A percentile compares a stretch with the other conserved stretches of the same genome.
Evolutionary conservation across 2,113 vertebrate species (phyloP).

Genomic region (Bubo blakistoni): DNA sequence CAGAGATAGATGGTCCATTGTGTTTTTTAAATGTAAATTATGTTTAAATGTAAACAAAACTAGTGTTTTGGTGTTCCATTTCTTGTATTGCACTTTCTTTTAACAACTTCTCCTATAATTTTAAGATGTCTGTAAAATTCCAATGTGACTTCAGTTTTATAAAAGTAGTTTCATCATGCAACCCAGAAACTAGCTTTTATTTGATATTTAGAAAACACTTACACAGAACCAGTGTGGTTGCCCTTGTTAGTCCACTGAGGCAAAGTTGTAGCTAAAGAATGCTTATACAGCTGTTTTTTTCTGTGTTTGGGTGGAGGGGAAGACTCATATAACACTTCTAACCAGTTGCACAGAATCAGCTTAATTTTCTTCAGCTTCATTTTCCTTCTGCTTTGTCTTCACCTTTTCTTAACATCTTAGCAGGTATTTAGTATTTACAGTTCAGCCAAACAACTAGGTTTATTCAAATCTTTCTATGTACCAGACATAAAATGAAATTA

Average conservation of each 20-base stretch:
- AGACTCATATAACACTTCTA: neutral
- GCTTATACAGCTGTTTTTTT: neutral
- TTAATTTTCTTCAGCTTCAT: neutral
- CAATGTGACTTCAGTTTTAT: neutral
- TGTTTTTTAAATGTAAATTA: neutral
- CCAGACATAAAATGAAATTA: conserved; percentile 45
- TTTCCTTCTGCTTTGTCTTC: conserved; percentile 8
- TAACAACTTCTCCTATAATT: neutral
- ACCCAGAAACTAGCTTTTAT: neutral
- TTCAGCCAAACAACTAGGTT: conserved; percentile 23
- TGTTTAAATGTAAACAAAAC: neutral
- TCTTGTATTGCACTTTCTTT: neutral
- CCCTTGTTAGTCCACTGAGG: neutral
- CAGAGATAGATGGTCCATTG: neutral
- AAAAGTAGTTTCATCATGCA: neutral
- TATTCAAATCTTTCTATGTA: conserved; percentile 33
- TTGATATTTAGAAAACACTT: neutral
- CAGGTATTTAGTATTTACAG: conserved; percentile 15
- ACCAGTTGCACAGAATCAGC: neutral
- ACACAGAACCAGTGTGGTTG: neutral
- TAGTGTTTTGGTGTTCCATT: neutral
- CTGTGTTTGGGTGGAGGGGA: neutral
- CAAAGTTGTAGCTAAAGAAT: neutral
- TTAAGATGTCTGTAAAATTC: neutral
- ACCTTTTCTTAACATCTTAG: neutral